These are phyloP conservation scores for Sericinus montela DNA, from an alignment of 2,888 invertebrate species.

Conservation along the genomic window DNA sequence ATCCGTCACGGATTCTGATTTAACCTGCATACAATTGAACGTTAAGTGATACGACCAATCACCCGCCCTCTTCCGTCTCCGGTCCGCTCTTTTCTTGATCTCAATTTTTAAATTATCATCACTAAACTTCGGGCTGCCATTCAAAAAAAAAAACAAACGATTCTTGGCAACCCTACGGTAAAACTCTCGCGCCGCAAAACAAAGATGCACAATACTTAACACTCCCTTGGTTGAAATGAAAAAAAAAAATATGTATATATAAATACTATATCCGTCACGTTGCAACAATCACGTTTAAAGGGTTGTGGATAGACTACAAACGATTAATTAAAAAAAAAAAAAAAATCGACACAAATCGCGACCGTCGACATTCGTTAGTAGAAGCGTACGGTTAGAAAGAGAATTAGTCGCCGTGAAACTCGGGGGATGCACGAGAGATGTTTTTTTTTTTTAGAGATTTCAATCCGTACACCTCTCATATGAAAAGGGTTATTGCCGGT, in stretches of 20 bases:
- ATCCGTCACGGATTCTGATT: conserved; percentile 70
- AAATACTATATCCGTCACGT: conserved; percentile 54
- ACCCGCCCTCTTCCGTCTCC: conserved; percentile 67
- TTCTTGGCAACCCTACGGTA: conserved; percentile 37
- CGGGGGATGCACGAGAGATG: conserved; percentile 75
- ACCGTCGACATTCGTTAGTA: conserved; percentile 65
- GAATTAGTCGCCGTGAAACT: conserved; percentile 46
- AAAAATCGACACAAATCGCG: conserved; percentile 46
- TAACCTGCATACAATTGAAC: conserved; percentile 76
- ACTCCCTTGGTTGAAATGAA: conserved; percentile 52
- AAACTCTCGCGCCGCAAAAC: conserved; percentile 58
- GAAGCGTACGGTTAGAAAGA: conserved; percentile 71
- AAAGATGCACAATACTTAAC: conserved; percentile 76
- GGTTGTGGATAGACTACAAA: conserved; percentile 74
- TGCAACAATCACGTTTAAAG: conserved; percentile 58
- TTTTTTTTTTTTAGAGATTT: conserved; percentile 32
- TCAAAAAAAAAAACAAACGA: conserved; percentile 12
- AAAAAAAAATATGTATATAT: too few relatives aligned
- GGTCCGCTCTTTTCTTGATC: conserved; percentile 49
- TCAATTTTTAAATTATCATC: conserved; percentile 26
- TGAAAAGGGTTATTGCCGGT: conserved; percentile 33
- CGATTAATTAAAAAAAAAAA: conserved; percentile 23
- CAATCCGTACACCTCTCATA: conserved; percentile 57
- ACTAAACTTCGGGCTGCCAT: conserved; percentile 39
- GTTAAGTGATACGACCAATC: conserved; percentile 71